A percentile compares a stretch with the other conserved stretches of the same genome.
Evolutionary conservation across 2,888 invertebrate species (phyloP).

Genomic region (Pilophorus perplexus): DNA sequence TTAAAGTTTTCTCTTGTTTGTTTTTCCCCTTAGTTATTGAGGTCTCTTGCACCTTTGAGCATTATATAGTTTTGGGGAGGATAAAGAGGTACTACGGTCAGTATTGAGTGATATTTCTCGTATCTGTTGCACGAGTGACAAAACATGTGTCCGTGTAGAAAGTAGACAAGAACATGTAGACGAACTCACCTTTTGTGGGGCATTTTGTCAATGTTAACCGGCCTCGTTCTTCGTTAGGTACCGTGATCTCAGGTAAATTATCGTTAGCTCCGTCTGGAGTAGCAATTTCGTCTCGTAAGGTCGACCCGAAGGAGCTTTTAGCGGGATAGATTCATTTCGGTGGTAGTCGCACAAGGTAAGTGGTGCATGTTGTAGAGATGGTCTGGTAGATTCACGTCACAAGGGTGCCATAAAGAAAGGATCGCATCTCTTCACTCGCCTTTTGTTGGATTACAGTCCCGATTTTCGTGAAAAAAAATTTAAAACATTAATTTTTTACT

Average conservation of each 20-base stretch:
- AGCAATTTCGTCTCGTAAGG: constrained; percentile 25
- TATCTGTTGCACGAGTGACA: constrained; percentile 33
- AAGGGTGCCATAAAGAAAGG: constrained; percentile 17
- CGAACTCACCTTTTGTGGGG: background rate
- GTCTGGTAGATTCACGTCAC: background rate
- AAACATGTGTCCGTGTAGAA: background rate
- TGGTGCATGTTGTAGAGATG: constrained; percentile 23
- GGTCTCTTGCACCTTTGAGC: constrained; percentile 31
- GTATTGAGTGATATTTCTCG: constrained; percentile 7
- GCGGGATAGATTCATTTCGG: constrained; percentile 5
- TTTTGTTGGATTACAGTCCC: background rate
- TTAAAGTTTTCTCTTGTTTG: background rate
- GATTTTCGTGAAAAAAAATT: background rate
- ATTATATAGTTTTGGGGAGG: constrained; percentile 29
- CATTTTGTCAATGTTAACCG: constrained; percentile 14
- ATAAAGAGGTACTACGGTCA: constrained; percentile 36
- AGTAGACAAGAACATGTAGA: too few species aligned
- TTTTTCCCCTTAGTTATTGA: constrained; percentile 32
- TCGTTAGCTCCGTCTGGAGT: constrained; percentile 32
- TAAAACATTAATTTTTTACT: too few species aligned
- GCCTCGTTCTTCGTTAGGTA: constrained; percentile 25
- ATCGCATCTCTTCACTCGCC: background rate
- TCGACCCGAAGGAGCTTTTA: constrained; percentile 35
- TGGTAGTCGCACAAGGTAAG: constrained; percentile 23
- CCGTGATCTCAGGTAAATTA: constrained; percentile 40